A percentile compares a stretch with the other conserved stretches of the same genome.
phyloP scores from a whole-genome alignment of 2,113 vertebrate species.

The Forbesichthys papilliferus region DNA sequence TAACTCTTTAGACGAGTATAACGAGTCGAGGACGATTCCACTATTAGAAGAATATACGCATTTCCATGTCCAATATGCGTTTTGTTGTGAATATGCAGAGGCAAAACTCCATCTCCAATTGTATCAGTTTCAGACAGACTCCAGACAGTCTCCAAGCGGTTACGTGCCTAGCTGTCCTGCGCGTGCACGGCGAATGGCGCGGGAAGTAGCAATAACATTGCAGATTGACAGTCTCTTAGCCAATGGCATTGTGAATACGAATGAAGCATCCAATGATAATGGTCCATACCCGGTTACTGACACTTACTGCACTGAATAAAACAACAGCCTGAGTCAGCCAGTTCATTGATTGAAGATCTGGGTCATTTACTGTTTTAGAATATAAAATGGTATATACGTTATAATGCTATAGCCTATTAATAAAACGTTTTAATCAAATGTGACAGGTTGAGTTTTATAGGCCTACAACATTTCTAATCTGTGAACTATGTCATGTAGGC shows the following conservation, averaged over 20 bases:
- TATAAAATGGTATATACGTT: constrained; percentile 23
- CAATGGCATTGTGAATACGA: constrained; percentile 34
- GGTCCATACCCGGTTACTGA: constrained; percentile 46
- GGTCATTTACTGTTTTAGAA: constrained; percentile 61
- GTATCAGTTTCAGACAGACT: constrained; percentile 80
- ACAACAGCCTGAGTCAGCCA: constrained; percentile 67
- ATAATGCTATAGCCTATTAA: constrained; percentile 5
- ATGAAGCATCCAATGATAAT: constrained; percentile 45
- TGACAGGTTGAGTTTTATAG: too few relatives aligned
- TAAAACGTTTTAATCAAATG: not conserved
- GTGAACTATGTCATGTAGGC: too few relatives aligned
- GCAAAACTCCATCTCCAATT: constrained; percentile 72
- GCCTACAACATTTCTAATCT: too few relatives aligned
- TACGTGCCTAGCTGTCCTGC: constrained; percentile 69
- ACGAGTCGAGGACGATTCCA: constrained; percentile 33
- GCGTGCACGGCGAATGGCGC: constrained; percentile 73
- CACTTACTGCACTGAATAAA: constrained; percentile 63
- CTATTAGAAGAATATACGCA: constrained; percentile 23
- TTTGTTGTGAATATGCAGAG: constrained; percentile 47
- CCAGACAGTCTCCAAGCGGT: constrained; percentile 77
- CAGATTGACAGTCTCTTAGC: constrained; percentile 52
- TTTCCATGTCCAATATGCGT: constrained; percentile 45
- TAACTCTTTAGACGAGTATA: constrained; percentile 23
- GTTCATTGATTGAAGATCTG: constrained; percentile 64
- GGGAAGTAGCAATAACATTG: constrained; percentile 52